Evolutionary conservation across 2,113 vertebrate species (phyloP).

Genomic region (Burhinus bistriatus): DNA sequence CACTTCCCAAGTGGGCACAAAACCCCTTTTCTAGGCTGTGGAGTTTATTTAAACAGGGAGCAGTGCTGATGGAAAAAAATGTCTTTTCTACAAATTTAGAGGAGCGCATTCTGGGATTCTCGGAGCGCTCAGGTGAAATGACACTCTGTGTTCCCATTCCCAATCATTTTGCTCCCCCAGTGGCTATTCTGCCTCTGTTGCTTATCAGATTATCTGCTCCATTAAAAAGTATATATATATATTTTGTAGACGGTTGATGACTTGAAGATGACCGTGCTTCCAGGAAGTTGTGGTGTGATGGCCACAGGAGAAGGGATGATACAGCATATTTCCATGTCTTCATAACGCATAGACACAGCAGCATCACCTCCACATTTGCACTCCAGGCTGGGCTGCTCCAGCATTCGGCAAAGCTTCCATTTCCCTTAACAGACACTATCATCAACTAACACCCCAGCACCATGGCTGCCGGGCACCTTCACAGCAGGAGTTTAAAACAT

Average conservation of each 20-base stretch:
- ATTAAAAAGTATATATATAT: background rate
- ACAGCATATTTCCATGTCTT: background rate
- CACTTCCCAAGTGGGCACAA: slow-evolving; percentile 54
- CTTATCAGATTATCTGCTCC: background rate
- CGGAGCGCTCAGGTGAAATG: background rate
- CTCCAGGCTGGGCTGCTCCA: background rate
- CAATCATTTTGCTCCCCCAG: background rate
- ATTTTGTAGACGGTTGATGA: background rate
- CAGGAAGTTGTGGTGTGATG: background rate
- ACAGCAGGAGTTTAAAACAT: background rate
- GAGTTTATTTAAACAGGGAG: slow-evolving; percentile 43
- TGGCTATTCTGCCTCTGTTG: background rate
- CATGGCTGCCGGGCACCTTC: background rate
- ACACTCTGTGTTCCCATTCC: background rate
- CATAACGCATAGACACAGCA: background rate
- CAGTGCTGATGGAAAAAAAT: slow-evolving; percentile 26
- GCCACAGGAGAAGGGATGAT: background rate
- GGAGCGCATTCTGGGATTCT: background rate
- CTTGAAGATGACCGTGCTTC: background rate
- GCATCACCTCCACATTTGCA: background rate
- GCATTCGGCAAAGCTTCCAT: background rate
- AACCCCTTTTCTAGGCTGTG: slow-evolving; percentile 33
- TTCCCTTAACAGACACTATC: background rate
- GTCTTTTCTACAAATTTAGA: background rate
- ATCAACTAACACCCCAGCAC: background rate